Conservation (phyloP, 1,140 invertebrate species). For the Papilio dardanus region DNA sequence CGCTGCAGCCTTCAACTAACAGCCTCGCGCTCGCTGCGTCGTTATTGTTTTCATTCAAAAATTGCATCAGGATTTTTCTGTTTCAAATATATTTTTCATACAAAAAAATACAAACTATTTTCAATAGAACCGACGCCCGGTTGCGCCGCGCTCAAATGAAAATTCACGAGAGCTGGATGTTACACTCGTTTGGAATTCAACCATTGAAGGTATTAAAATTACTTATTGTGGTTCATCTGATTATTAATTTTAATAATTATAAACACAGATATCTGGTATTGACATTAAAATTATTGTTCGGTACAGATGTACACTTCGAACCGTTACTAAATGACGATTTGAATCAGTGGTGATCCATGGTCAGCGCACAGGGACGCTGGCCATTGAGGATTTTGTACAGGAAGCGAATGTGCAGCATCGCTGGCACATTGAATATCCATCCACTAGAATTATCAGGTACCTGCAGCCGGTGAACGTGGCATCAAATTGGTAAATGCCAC, state of each 20-base stretch:
- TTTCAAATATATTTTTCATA: constrained; percentile 20
- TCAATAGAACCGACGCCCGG: not conserved
- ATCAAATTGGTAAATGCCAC: too few relatives aligned
- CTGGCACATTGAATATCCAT: too few relatives aligned
- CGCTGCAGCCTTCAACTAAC: not conserved
- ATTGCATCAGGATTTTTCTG: constrained; percentile 16
- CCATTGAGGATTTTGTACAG: too few relatives aligned
- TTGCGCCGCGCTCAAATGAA: not conserved
- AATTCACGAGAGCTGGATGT: not conserved
- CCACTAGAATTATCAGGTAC: too few relatives aligned
- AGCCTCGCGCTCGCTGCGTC: not conserved
- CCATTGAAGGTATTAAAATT: not conserved
- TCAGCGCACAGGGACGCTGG: too few relatives aligned
- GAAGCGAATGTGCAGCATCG: too few relatives aligned
- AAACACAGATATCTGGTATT: too few relatives aligned
- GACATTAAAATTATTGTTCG: too few relatives aligned
- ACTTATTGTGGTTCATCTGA: not conserved
- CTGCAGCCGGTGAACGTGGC: too few relatives aligned
- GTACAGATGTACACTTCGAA: too few relatives aligned
- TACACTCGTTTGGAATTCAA: not conserved
- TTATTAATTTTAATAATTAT: not conserved
- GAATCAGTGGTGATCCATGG: too few relatives aligned
- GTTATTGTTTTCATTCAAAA: constrained; percentile 16
- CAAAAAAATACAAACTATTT: constrained; percentile 18
- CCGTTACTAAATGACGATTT: too few relatives aligned